These are phyloP conservation scores for Seladonia tumulorum DNA, from an alignment of 2,888 invertebrate species.

Conservation along the genomic window DNA sequence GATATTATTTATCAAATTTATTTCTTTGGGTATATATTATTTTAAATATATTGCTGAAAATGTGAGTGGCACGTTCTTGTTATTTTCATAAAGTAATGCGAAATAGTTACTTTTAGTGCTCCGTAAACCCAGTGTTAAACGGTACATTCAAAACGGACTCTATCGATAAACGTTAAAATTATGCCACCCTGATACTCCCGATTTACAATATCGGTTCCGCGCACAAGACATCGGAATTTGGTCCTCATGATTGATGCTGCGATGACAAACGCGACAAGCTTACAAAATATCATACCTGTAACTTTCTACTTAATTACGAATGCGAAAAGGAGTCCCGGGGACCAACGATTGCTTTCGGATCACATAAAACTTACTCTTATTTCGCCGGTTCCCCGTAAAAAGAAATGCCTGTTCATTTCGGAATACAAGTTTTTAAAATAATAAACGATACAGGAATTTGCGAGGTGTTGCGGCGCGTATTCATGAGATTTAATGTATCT, in stretches of 20 bases:
- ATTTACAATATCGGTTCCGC: conserved; percentile 57
- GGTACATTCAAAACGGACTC: not conserved
- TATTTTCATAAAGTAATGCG: too few species aligned
- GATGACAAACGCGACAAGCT: conserved; percentile 56
- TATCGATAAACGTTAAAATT: not conserved
- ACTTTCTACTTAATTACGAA: conserved; percentile 60
- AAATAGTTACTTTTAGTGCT: too few species aligned
- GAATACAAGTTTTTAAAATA: conserved; percentile 26
- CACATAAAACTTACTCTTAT: conserved; percentile 23
- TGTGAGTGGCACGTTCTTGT: too few species aligned
- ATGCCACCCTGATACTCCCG: conserved; percentile 11
- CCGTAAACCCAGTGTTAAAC: too few species aligned
- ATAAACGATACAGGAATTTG: conserved; percentile 47
- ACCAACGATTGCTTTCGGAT: conserved; percentile 19
- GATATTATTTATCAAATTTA: too few species aligned
- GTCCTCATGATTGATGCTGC: conserved; percentile 58
- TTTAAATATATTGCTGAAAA: too few species aligned
- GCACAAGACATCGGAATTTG: conserved; percentile 64
- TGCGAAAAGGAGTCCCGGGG: conserved; percentile 40
- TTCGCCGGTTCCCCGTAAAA: not conserved
- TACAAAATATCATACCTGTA: conserved; percentile 46
- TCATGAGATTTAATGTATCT: conserved; percentile 27
- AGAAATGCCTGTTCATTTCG: conserved; percentile 16
- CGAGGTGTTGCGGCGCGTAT: conserved; percentile 23
- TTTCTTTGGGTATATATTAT: too few species aligned